phyloP scores from a whole-genome alignment of 2,113 vertebrate genomes.

The Dinomys branickii region DNA sequence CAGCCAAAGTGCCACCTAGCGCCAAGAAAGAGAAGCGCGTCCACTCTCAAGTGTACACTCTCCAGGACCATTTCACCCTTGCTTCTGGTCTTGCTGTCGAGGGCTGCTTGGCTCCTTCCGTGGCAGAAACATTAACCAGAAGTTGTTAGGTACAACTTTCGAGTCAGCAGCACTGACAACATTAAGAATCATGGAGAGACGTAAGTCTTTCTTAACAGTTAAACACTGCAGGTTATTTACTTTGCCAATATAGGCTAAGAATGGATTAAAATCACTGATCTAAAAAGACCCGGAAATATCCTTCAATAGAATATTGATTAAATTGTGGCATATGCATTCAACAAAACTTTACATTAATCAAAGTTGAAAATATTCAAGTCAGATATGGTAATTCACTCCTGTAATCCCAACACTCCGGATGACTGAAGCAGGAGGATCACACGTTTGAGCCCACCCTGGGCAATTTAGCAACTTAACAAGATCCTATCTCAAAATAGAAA shows the following conservation, averaged over 20 bases:
- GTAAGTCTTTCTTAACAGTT: background rate
- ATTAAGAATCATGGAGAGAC: background rate
- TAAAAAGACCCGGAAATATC: background rate
- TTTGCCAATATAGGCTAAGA: background rate
- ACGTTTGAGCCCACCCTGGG: background rate
- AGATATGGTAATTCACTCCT: background rate
- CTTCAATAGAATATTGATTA: background rate
- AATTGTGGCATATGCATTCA: background rate
- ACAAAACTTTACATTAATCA: background rate
- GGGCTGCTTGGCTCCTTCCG: background rate
- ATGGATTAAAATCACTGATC: background rate
- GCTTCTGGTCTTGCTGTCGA: background rate
- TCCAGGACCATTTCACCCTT: accelerated
- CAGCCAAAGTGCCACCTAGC: constrained; percentile 52
- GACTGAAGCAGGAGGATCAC: background rate
- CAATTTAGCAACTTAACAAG: background rate
- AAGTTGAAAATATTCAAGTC: background rate
- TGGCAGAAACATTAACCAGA: background rate
- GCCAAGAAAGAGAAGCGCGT: background rate
- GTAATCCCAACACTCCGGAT: background rate
- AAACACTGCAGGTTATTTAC: background rate
- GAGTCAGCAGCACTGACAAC: background rate
- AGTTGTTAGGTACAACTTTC: background rate
- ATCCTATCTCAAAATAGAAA: background rate
- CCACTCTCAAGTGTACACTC: background rate